A percentile compares a stretch with the other conserved stretches of the same genome.
Conservation (phyloP, 2,113 vertebrate species). For the Tichodroma muraria region DNA sequence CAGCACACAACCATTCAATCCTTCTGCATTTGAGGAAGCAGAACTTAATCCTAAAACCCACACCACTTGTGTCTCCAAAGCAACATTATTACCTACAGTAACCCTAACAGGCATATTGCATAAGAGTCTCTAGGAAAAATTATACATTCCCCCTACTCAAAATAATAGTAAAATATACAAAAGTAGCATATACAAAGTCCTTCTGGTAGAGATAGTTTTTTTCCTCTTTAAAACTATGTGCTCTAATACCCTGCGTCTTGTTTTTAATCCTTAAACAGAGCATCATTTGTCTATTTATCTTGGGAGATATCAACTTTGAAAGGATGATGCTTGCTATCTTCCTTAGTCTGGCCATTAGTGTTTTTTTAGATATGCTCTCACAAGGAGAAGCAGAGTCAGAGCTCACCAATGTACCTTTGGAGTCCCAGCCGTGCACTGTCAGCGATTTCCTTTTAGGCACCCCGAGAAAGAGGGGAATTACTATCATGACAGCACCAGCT, state of each 20-base stretch:
- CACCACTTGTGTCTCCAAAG: not conserved
- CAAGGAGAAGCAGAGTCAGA: not conserved
- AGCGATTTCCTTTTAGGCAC: not conserved
- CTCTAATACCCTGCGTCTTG: not conserved
- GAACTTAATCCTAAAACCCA: not conserved
- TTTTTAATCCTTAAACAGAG: not conserved
- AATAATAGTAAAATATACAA: not conserved
- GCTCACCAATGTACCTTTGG: not conserved
- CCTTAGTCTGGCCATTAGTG: not conserved
- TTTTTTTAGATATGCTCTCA: not conserved
- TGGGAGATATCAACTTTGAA: not conserved
- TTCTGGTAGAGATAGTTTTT: not conserved
- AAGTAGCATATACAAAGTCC: not conserved
- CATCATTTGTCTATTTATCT: not conserved
- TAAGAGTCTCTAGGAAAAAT: not conserved
- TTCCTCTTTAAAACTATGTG: not conserved
- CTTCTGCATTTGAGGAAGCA: not conserved
- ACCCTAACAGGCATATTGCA: not conserved
- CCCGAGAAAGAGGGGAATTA: not conserved
- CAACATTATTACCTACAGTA: not conserved
- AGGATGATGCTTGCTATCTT: not conserved
- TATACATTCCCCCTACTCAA: not conserved
- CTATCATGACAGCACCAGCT: not conserved
- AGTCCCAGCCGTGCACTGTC: not conserved
- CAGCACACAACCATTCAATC: not conserved